These are phyloP conservation scores for Beroe forskalii DNA, from an alignment of 37 sponge, comb jelly and placozoan species.

Conservation along the genomic window DNA sequence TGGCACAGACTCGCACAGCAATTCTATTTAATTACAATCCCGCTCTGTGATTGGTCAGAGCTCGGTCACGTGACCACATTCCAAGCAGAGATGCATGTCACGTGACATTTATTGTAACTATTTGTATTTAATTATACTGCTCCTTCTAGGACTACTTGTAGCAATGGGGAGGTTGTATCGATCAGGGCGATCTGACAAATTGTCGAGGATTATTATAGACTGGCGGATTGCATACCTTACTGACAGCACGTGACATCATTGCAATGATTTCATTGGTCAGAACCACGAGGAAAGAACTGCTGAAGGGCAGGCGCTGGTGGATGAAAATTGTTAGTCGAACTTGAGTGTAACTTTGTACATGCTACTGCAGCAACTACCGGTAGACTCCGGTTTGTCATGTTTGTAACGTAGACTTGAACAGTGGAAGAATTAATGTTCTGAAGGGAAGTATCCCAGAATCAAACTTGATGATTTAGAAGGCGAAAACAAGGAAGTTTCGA, in stretches of 20 bases:
- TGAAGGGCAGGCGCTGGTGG: too few relatives aligned
- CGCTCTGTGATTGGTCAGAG: neutral
- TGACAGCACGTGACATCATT: neutral
- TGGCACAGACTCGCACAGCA: conserved; percentile 15
- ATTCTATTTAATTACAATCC: conserved; percentile 53
- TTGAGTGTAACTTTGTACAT: too few relatives aligned
- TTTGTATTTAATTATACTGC: conserved; percentile 33
- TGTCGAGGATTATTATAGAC: too few relatives aligned
- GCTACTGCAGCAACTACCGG: too few relatives aligned
- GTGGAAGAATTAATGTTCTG: too few relatives aligned
- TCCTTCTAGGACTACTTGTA: neutral
- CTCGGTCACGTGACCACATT: neutral
- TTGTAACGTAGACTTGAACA: too few relatives aligned
- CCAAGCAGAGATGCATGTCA: neutral
- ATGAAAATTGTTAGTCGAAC: too few relatives aligned
- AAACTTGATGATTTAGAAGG: too few relatives aligned
- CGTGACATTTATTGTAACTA: conserved; percentile 35
- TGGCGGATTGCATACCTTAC: neutral
- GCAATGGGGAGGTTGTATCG: neutral
- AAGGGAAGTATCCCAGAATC: too few relatives aligned
- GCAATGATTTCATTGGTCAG: neutral
- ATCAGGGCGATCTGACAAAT: neutral
- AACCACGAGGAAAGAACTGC: too few relatives aligned
- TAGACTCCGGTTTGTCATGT: too few relatives aligned
- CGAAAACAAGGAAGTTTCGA: too few relatives aligned